Conservation (phyloP, 2,888 invertebrate genomes). For the Deroplatys truncata region DNA sequence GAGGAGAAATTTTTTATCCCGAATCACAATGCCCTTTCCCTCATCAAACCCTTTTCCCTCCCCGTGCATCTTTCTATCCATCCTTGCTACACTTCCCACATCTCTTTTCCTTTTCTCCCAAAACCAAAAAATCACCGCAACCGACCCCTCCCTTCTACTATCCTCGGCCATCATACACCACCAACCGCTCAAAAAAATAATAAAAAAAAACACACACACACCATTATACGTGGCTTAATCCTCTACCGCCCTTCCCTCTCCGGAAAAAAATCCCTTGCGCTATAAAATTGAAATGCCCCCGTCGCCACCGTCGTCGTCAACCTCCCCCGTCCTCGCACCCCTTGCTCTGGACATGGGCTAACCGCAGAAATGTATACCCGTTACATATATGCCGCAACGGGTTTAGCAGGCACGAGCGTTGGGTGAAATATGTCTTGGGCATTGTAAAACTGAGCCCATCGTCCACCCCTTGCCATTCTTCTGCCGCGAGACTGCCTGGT, state of each 20-base stretch:
- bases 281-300: constrained; percentile 26
- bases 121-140: constrained; percentile 15
- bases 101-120: neutral
- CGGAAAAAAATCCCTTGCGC: constrained; percentile 22
- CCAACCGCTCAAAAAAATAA: constrained; percentile 17
- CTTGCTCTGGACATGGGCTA: neutral
- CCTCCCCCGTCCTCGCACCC: neutral
- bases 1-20: neutral
- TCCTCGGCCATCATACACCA: neutral
- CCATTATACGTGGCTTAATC: constrained; percentile 24
- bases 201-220: constrained; percentile 18
- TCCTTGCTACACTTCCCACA: neutral
- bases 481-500: neutral
- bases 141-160: neutral
- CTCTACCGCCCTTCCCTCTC: constrained; percentile 12
- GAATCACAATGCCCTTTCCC: neutral
- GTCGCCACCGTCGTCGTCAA: neutral
- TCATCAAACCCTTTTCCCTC: constrained; percentile 1
- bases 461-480: neutral
- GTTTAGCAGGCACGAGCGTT: neutral
- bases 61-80: neutral
- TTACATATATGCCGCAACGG: neutral
- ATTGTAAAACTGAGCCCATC: constrained; percentile 3
- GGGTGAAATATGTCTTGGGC: constrained; percentile 24
- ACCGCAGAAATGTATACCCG: constrained; percentile 14